Percentiles rank a stretch among this genome's conserved stretches.
These are phyloP conservation scores for Anastrepha ludens DNA, from an alignment of 1,140 invertebrate genomes.

Conservation along the genomic window DNA sequence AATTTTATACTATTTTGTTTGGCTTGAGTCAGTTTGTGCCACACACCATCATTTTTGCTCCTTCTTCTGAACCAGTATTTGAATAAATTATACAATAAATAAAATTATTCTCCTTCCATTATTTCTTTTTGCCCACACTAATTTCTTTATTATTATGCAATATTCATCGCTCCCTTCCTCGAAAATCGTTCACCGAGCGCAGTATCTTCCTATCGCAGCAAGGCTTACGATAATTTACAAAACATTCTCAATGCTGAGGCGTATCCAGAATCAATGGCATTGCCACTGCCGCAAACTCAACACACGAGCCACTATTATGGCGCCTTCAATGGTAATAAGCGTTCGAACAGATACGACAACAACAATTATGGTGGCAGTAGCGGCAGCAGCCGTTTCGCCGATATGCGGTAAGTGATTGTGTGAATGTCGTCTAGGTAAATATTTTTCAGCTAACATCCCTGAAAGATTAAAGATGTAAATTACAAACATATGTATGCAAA, in stretches of 20 bases:
- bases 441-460: no score
- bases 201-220: conserved; percentile 61
- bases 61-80: neutral
- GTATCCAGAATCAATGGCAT: conserved; percentile 68
- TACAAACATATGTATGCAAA: no score
- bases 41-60: neutral
- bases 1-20: neutral
- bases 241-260: conserved; percentile 70
- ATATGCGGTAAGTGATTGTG: conserved; percentile 67
- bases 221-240: conserved; percentile 72
- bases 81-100: neutral
- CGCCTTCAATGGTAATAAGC: conserved; percentile 63
- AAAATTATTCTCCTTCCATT: conserved; percentile 2
- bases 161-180: neutral
- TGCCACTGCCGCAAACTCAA: conserved; percentile 67
- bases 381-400: conserved; percentile 64
- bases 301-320: conserved; percentile 71
- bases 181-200: neutral
- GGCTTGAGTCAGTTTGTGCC: neutral
- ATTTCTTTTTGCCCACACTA: conserved; percentile 14
- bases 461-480: no score
- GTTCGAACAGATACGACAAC: conserved; percentile 67
- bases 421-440: no score
- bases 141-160: conserved; percentile 10
- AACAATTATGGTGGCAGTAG: conserved; percentile 62